These are phyloP conservation scores for Neoitamus cyanurus DNA, from an alignment of 2,888 invertebrate species.

Conservation along the genomic window DNA sequence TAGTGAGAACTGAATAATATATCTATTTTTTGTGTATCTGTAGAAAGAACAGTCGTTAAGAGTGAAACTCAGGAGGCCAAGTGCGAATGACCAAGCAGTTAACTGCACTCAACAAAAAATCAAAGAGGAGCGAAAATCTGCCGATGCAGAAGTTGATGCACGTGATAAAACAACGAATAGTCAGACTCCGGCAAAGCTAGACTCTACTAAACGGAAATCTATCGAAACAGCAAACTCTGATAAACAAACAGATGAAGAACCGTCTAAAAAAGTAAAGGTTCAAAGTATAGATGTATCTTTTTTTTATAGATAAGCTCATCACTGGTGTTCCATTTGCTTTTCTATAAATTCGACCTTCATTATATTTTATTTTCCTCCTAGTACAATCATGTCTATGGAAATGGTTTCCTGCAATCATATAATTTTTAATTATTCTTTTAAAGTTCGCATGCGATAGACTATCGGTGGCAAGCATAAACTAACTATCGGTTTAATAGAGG, in stretches of 20 bases:
- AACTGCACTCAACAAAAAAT: neutral
- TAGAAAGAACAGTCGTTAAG: conserved; percentile 58
- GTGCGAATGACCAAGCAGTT: conserved; percentile 46
- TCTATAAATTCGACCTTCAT: no score
- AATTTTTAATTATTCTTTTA: no score
- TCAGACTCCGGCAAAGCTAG: neutral
- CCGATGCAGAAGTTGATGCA: neutral
- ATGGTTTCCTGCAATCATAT: no score
- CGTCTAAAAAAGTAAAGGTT: conserved; percentile 53
- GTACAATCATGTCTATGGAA: no score
- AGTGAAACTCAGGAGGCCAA: conserved; percentile 60
- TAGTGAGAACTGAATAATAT: neutral
- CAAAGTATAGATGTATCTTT: conserved; percentile 3
- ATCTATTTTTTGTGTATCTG: neutral
- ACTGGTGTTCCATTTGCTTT: neutral
- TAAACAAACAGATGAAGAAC: neutral
- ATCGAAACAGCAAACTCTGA: neutral
- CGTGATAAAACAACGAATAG: neutral
- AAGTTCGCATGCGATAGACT: no score
- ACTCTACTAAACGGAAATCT: conserved; percentile 22
- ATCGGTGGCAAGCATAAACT: no score
- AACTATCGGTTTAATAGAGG: no score
- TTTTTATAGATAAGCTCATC: neutral
- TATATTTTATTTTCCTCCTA: no score
- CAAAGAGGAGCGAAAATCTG: neutral